Evolutionary conservation across 2,797 vertebrate species (phyloP).

Genomic region (Dendrocincla fuliginosa): DNA sequence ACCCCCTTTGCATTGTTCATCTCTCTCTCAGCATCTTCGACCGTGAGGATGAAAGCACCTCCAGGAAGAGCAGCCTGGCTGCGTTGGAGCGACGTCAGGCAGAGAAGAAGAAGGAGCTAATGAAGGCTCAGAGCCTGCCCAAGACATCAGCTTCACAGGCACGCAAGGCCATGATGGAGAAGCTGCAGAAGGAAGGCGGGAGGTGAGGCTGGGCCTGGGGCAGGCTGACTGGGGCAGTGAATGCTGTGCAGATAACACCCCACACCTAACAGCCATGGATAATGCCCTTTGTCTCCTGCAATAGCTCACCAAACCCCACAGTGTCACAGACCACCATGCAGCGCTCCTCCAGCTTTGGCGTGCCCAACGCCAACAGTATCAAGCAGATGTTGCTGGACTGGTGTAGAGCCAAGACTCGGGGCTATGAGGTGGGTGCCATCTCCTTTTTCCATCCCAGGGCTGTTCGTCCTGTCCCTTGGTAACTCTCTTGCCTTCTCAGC

Average conservation of each 20-base stretch:
- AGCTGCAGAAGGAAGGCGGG: slow-evolving; percentile 89
- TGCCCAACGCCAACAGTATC: slow-evolving; percentile 95
- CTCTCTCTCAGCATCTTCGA: slow-evolving; percentile 87
- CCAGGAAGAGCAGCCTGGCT: slow-evolving; percentile 80
- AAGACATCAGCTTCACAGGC: slow-evolving; percentile 90
- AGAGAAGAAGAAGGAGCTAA: slow-evolving; percentile 90
- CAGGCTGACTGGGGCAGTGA: background rate
- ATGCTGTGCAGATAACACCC: fast-evolving
- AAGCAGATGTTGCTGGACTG: slow-evolving; percentile 99
- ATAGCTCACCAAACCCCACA: slow-evolving; percentile 78
- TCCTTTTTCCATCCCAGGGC: background rate
- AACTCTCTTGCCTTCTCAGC: slow-evolving; percentile 73
- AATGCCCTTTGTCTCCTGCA: background rate
- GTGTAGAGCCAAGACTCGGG: slow-evolving; percentile 95
- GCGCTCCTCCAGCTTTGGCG: slow-evolving; percentile 91
- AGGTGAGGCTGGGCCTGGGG: slow-evolving; percentile 48
- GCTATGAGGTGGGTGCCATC: slow-evolving; percentile 85
- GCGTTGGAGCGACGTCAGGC: slow-evolving; percentile 87
- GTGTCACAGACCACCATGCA: slow-evolving; percentile 83
- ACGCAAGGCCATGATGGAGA: slow-evolving; percentile 95
- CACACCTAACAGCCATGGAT: background rate
- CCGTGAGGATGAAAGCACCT: slow-evolving; percentile 85
- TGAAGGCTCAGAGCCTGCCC: slow-evolving; percentile 93
- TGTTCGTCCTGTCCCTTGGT: background rate
- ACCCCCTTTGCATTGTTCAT: background rate